Percentiles rank a stretch among this genome's conserved stretches.
These are phyloP conservation scores for Pelagia noctiluca DNA, from an alignment of 30 jellyfish, hydroid and myxozoan species.

Conservation along the genomic window DNA sequence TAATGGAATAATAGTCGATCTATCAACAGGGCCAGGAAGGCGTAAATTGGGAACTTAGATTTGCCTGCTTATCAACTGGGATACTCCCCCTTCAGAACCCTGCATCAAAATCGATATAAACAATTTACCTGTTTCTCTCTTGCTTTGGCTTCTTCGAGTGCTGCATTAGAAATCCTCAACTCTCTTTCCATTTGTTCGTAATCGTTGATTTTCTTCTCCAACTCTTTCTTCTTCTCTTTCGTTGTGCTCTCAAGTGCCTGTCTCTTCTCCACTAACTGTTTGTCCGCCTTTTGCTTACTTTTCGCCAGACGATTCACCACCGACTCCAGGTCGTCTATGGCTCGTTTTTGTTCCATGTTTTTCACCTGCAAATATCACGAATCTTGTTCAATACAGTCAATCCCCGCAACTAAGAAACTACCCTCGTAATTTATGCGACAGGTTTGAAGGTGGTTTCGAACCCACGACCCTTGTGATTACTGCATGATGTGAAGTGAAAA, in stretches of 20 bases:
- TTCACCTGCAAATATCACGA: conserved; percentile 15
- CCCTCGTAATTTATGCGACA: too few species aligned
- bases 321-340: conserved; percentile 67
- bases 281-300: conserved; percentile 59
- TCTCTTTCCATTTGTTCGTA: conserved; percentile 62
- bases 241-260: conserved; percentile 53
- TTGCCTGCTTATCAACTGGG: too few species aligned
- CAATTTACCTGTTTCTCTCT: conserved; percentile 84
- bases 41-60: too few species aligned
- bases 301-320: conserved; percentile 73
- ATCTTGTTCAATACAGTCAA: neutral
- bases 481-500: neutral
- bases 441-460: too few species aligned
- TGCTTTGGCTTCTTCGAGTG: conserved; percentile 48
- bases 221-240: conserved; percentile 19
- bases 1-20: too few species aligned
- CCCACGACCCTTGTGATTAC: too few species aligned
- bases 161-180: conserved; percentile 41
- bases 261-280: conserved; percentile 53
- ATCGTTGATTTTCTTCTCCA: neutral
- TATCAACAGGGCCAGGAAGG: too few species aligned
- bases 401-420: neutral
- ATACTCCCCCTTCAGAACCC: too few species aligned
- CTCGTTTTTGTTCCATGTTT: conserved; percentile 61
- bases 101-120: too few species aligned